These are phyloP conservation scores for Cassiopea andromeda DNA, from an alignment of 30 jellyfish, hydroid and myxozoan species.

Conservation along the genomic window DNA sequence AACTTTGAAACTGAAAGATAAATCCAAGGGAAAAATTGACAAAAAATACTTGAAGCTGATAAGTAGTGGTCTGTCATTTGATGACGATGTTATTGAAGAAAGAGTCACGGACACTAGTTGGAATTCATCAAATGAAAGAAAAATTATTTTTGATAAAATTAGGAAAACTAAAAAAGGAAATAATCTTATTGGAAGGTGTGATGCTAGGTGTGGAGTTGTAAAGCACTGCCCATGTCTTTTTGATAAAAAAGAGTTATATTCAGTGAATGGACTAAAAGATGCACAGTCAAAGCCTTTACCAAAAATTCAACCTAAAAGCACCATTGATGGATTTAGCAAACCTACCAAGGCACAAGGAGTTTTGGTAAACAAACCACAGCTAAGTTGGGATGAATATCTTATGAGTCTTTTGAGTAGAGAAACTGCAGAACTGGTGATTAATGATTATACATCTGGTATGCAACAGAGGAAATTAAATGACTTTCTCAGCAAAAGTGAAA, in stretches of 20 bases:
- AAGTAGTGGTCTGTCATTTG: conserved; percentile 65
- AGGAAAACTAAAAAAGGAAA: conserved; percentile 11
- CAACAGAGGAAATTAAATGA: conserved; percentile 47
- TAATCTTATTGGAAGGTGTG: conserved; percentile 63
- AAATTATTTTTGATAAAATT: conserved; percentile 1
- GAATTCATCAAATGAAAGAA: background rate
- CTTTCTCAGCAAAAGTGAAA: background rate
- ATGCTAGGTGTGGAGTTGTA: conserved; percentile 49
- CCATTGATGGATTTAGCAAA: background rate
- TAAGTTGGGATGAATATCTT: conserved; percentile 85
- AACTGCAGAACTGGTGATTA: conserved; percentile 80
- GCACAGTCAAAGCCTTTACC: conserved; percentile 33
- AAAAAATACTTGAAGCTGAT: conserved; percentile 38
- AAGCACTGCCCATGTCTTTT: conserved; percentile 76
- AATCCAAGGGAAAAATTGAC: conserved; percentile 52
- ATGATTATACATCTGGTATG: conserved; percentile 63
- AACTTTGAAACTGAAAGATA: conserved; percentile 26
- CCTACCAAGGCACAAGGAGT: background rate
- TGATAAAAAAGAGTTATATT: background rate
- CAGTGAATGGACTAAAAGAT: background rate
- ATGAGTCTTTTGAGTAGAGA: conserved; percentile 76
- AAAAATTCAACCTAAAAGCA: background rate
- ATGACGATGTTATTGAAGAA: conserved; percentile 64
- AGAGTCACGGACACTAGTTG: conserved; percentile 27
- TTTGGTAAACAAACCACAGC: background rate